These are phyloP conservation scores for Physocephala rufipes DNA, from an alignment of 2,888 invertebrate species.

Conservation along the genomic window DNA sequence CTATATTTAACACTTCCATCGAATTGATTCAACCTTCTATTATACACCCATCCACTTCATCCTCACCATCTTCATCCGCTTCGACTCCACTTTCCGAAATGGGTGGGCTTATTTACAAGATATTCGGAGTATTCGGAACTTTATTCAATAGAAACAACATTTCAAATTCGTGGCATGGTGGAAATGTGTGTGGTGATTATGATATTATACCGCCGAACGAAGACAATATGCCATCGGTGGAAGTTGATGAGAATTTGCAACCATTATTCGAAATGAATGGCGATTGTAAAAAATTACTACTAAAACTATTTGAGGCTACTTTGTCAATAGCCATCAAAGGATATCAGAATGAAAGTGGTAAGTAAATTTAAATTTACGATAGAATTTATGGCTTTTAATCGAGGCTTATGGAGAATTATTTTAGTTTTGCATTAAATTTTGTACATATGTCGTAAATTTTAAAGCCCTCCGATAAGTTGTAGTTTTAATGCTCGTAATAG, in stretches of 20 bases:
- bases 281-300: conserved; percentile 59
- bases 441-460: no score
- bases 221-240: conserved; percentile 10
- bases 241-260: conserved; percentile 6
- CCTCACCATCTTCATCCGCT: conserved; percentile 6
- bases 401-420: not conserved
- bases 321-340: conserved; percentile 62
- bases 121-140: conserved; percentile 58
- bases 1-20: not conserved
- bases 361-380: conserved; percentile 42
- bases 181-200: conserved; percentile 34
- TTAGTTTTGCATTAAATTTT: conserved; percentile 15
- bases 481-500: no score
- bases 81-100: conserved; percentile 19
- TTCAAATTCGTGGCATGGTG: conserved; percentile 44
- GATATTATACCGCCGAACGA: not conserved
- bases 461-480: no score
- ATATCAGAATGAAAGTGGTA: conserved; percentile 59
- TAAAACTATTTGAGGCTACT: conserved; percentile 63
- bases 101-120: conserved; percentile 53
- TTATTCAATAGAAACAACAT: conserved; percentile 52
- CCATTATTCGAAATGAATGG: conserved; percentile 44
- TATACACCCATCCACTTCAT: not conserved
- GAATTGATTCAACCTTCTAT: not conserved
- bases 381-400: conserved; percentile 1